phyloP scores from a whole-genome alignment of 2,113 vertebrate species.

The Neodon shergylaensis region DNA sequence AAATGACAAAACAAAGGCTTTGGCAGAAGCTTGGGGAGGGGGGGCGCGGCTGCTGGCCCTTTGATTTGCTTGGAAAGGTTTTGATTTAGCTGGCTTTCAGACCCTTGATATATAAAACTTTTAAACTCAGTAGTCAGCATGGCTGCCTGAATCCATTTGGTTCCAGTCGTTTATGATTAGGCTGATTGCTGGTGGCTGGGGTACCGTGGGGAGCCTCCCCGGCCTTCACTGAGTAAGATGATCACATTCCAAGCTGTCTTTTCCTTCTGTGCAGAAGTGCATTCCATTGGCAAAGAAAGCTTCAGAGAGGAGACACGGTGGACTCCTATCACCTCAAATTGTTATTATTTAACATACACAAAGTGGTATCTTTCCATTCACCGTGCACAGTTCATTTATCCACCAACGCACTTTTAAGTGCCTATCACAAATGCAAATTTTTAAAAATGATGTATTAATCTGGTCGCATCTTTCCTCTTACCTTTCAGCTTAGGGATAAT shows the following conservation, averaged over 20 bases:
- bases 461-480: constrained; percentile 74
- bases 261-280: constrained; percentile 75
- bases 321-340: constrained; percentile 69
- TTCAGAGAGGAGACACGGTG: constrained; percentile 71
- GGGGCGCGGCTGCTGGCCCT: constrained; percentile 39
- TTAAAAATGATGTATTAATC: constrained; percentile 71
- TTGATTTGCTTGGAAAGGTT: constrained; percentile 80
- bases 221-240: constrained; percentile 77
- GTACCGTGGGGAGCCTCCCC: constrained; percentile 60
- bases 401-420: constrained; percentile 74
- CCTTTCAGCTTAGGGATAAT: constrained; percentile 50
- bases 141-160: constrained; percentile 85
- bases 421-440: constrained; percentile 69
- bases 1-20: constrained; percentile 67
- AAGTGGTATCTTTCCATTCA: constrained; percentile 76
- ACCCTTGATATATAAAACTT: constrained; percentile 83
- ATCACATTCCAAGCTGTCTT: constrained; percentile 80
- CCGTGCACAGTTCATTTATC: constrained; percentile 80
- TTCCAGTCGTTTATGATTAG: constrained; percentile 84
- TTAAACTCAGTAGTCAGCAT: constrained; percentile 81
- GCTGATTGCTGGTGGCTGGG: constrained; percentile 83
- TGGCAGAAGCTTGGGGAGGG: constrained; percentile 53
- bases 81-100: constrained; percentile 83
- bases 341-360: constrained; percentile 79
- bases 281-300: constrained; percentile 82